Conservation (phyloP, 2,888 invertebrate genomes). For the Sinohyriopsis cumingii region DNA sequence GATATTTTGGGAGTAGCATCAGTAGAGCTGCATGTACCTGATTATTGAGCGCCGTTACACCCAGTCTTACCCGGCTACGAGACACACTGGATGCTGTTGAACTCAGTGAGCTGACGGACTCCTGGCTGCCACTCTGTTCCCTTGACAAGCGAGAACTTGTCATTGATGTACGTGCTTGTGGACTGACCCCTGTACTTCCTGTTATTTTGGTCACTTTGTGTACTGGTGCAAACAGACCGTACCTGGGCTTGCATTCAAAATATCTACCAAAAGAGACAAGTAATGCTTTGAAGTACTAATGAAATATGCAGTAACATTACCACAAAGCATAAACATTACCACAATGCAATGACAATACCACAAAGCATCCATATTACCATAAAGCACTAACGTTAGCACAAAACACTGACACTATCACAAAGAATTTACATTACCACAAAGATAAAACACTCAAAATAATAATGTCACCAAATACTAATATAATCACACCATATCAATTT, state of each 20-base stretch:
- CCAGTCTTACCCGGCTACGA: slow-evolving; percentile 83
- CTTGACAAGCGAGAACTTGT: slow-evolving; percentile 56
- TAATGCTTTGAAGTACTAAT: background rate
- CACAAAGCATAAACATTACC: background rate
- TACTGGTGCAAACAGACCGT: slow-evolving; percentile 93
- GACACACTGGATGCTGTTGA: slow-evolving; percentile 74
- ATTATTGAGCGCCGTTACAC: slow-evolving; percentile 76
- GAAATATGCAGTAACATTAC: background rate
- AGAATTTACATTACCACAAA: background rate
- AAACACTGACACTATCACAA: background rate
- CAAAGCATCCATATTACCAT: background rate
- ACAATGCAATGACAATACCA: background rate
- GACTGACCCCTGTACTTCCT: slow-evolving; percentile 45
- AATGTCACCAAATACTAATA: too few species aligned
- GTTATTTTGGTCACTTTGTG: slow-evolving; percentile 87
- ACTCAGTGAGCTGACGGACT: slow-evolving; percentile 89
- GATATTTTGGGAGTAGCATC: slow-evolving; percentile 20
- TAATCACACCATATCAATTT: too few species aligned
- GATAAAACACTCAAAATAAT: too few species aligned
- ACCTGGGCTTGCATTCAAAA: slow-evolving; percentile 91
- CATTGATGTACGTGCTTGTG: slow-evolving; percentile 48
- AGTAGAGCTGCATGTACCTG: slow-evolving; percentile 68
- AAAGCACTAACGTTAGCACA: background rate
- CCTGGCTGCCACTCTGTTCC: slow-evolving; percentile 77
- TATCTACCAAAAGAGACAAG: slow-evolving; percentile 77